Base-by-base conservation (phyloP, 2,113 vertebrate genomes). In the Plecotus auritus region DNA sequence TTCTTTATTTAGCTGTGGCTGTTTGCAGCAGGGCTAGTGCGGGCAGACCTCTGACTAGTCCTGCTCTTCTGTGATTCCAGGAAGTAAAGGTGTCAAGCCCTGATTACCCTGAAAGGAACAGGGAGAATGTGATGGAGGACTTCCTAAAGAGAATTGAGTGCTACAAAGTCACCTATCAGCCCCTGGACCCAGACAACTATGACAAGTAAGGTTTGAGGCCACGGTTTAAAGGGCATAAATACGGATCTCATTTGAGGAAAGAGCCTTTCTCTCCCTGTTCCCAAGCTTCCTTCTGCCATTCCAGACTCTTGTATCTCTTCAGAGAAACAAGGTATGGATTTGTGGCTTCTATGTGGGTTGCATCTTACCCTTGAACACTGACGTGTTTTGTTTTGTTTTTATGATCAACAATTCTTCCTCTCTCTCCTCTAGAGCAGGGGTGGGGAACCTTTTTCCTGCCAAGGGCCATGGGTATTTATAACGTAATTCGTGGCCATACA, bases 21-120 rank as follows among this genome's bases (percentile, higher is more conserved):
- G 1, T 90, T 61, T n/a, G 81, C 47, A 32, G 54, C 56, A 90
- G 72, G 82, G n/a, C 61, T 88, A 1, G n/a, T 87, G n/a, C 49
- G 66, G 59, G 56, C 84, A 91, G 51, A 40, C 82, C 56, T 94
- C 18, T 95, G 90, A 92, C 18, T 1, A 37, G 42, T 20, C 42
- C 49, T 73, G 16, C 64, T 88, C 10, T 90, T 51, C 12, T 67
- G 0, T 96, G 64, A 54, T 96, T 64, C 56, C 98, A 99, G 99
- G 99, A 99, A 97, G 99, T 99, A 94, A 99, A 99, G 94, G 99
- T 99, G 90, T 99, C 99, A 28, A 99, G 99, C 97, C 99, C 99
- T 0, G 99, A 99, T 95, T 99, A 99, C 95, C 99, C 99, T 0
- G 99, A 99, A 96, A 99, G 99, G 81, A 98, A 99, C 98, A 93